These are phyloP conservation scores for Condylura cristata DNA, from an alignment of 2,113 vertebrate genomes.

Conservation along the genomic window DNA sequence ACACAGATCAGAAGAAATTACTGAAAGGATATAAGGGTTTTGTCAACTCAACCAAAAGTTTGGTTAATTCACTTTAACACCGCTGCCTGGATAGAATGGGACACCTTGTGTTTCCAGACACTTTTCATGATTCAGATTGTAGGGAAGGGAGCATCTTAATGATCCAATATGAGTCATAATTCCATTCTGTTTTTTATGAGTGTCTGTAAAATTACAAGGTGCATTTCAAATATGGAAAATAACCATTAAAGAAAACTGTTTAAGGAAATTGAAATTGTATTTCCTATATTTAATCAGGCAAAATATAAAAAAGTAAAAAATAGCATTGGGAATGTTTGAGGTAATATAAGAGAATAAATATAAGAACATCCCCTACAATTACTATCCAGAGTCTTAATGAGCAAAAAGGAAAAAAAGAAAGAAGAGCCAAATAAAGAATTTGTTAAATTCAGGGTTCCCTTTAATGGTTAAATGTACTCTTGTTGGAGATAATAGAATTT, in stretches of 20 bases:
- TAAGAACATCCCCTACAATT: neutral
- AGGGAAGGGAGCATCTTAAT: neutral
- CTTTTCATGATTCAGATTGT: neutral
- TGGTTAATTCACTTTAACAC: neutral
- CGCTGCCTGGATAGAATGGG: neutral
- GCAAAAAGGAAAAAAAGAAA: neutral
- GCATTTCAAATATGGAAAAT: neutral
- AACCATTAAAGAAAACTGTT: neutral
- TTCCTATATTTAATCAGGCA: neutral
- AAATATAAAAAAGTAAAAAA: neutral
- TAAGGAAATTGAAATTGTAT: conserved; percentile 4
- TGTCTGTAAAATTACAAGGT: neutral
- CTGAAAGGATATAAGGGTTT: neutral
- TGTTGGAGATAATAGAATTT: neutral
- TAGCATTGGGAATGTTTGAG: neutral
- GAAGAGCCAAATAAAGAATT: neutral
- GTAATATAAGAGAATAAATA: neutral
- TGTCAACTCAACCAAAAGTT: neutral
- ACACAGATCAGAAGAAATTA: neutral
- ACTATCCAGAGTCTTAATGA: neutral
- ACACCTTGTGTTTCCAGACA: neutral
- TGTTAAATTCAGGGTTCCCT: neutral
- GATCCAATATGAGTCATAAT: neutral
- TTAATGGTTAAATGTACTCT: neutral
- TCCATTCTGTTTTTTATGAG: neutral